These are phyloP conservation scores for Otis tarda DNA, from an alignment of 2,113 vertebrate species.

Conservation along the genomic window DNA sequence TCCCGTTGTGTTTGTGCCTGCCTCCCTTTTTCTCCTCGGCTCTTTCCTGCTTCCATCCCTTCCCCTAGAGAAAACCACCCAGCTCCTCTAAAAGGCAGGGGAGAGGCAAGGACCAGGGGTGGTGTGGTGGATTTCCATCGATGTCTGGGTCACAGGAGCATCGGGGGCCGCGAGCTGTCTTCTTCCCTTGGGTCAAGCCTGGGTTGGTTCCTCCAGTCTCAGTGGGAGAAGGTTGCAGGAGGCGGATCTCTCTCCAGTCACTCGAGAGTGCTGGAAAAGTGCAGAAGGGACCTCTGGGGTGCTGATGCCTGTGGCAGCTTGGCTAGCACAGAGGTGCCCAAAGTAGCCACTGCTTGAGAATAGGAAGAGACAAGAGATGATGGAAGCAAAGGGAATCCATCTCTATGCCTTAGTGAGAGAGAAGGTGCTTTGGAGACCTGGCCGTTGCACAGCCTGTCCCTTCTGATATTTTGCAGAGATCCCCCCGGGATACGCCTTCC, in stretches of 20 bases:
- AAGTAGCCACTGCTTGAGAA: background rate
- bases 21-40: slow-evolving; percentile 16
- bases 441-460: background rate
- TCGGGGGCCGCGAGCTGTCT: background rate
- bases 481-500: slow-evolving; percentile 87
- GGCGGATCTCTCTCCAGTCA: background rate
- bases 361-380: background rate
- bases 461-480: slow-evolving; percentile 79
- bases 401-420: background rate
- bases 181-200: background rate
- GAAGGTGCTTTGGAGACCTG: background rate
- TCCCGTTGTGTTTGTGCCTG: slow-evolving; percentile 7
- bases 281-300: background rate
- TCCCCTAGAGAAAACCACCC: background rate
- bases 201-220: slow-evolving; percentile 9
- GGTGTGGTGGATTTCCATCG: background rate
- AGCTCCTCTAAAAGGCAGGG: background rate
- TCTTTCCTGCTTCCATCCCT: slow-evolving; percentile 59
- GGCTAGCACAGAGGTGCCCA: background rate
- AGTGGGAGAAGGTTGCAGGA: background rate
- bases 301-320: background rate
- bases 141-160: background rate
- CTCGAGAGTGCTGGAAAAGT: background rate
- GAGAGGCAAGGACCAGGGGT: background rate
- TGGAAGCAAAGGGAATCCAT: background rate